Base-by-base conservation (phyloP, 2,888 invertebrate species). In the Aphodius sticticus region DNA sequence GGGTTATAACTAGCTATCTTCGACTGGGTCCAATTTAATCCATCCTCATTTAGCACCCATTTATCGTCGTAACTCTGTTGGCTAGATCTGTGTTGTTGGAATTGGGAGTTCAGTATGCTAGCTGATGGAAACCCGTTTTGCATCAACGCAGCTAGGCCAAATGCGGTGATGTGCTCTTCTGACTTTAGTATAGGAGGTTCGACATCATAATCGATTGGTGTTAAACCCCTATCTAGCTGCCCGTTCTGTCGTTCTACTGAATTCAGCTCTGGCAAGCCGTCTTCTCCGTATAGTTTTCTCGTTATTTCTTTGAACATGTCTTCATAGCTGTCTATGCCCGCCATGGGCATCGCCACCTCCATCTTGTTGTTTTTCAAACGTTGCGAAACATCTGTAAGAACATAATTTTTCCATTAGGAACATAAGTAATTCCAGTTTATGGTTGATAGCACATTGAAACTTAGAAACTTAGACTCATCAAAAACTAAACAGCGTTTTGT, bases 261-360 rank as follows among this genome's bases (percentile, higher is more conserved):
- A 78, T 85, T 86, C 78, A 89, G 84, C 82, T 90, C 90, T 38
- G 90, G 89, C 80, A 90, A 84, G 70, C 90, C 90, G 89, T 96
- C 96, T 89, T 96, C 96, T 83, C 96, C 96, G 90, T 96, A 97
- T 84, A 97, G 91, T 91, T 97, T 97, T 89, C 96, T 93, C 82
- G 96, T 96, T 87, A 97, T 96, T 92, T 97, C 97, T 90, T 96
- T 96, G 89, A 95, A 95, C 94, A 95, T 95, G 88, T 95, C 95
- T 90, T 96, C 95, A 91, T 95, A 93, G 88, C 91, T 92, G 89
- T 93, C 93, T 90, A 93, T 91, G 86, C 89, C 88, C 84, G 92
- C 89, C 90, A 91, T 89, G 87, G 92, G 92, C 92, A 92, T 92
- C 86, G 90, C 89, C 87, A 89, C 89, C 87, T 90, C 90, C 90